Evolutionary conservation across 2,888 invertebrate genomes (phyloP).

Genomic region (Leptinotarsa rubiginosa): DNA sequence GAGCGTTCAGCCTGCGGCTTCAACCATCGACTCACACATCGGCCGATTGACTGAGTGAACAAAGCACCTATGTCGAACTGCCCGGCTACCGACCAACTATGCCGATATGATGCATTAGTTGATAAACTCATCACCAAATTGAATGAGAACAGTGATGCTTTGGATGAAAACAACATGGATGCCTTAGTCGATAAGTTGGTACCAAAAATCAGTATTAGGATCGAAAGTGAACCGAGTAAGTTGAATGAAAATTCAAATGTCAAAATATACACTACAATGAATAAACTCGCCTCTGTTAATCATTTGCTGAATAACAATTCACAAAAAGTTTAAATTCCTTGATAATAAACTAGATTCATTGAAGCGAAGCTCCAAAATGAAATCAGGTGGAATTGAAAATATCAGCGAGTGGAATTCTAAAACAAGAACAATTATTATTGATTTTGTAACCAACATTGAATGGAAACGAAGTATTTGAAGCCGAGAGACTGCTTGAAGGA

Average conservation of each 20-base stretch:
- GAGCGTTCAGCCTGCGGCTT: too few species aligned
- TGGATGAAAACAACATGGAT: background rate
- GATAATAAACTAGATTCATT: too few species aligned
- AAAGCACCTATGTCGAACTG: too few species aligned
- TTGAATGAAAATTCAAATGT: background rate
- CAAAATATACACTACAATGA: background rate
- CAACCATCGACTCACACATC: too few species aligned
- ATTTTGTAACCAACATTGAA: background rate
- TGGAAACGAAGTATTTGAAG: background rate
- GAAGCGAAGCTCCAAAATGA: background rate
- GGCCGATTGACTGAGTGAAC: too few species aligned
- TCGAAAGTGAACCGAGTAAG: background rate
- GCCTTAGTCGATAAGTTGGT: background rate
- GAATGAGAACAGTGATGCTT: too few species aligned
- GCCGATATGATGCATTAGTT: too few species aligned
- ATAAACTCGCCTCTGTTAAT: background rate
- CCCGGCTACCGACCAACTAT: too few species aligned
- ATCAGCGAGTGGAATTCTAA: background rate
- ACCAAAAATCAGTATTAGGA: background rate
- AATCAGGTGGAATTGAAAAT: too few species aligned
- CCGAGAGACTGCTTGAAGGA: background rate
- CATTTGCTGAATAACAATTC: background rate
- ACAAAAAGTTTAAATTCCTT: background rate
- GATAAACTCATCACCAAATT: too few species aligned
- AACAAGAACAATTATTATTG: background rate